Conservation (phyloP, 2,113 vertebrate genomes). For the Oxygymnocypris stewartii region DNA sequence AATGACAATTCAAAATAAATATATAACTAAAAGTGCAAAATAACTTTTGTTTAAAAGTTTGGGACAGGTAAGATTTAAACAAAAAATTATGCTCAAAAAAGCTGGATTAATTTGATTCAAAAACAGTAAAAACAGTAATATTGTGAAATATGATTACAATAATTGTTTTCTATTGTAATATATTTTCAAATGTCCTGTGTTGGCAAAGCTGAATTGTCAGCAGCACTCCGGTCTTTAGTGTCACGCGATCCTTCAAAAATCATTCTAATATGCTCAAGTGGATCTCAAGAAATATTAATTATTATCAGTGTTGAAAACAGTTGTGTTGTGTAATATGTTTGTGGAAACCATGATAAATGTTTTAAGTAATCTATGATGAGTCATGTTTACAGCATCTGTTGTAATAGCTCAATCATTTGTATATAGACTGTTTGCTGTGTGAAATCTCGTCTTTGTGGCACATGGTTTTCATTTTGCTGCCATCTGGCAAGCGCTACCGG, state of each 20-base stretch:
- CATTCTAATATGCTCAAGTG: neutral
- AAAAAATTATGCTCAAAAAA: no score
- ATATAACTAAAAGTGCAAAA: slow-evolving; percentile 15
- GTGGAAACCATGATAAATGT: no score
- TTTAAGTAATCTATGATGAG: neutral
- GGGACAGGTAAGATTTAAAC: neutral
- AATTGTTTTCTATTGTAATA: neutral
- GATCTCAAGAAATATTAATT: neutral
- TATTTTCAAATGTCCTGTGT: neutral
- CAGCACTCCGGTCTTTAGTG: neutral
- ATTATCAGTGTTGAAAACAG: neutral
- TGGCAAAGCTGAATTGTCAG: neutral
- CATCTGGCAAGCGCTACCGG: no score
- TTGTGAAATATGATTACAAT: neutral
- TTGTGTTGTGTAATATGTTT: neutral
- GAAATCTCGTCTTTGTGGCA: no score
- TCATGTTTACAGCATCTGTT: slow-evolving; percentile 3
- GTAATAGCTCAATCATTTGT: neutral
- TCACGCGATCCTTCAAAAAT: neutral
- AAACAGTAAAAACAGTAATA: neutral
- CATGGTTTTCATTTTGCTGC: no score
- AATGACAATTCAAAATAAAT: neutral
- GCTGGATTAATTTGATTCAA: neutral
- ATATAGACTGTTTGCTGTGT: neutral
- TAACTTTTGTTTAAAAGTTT: neutral